A percentile compares a stretch with the other conserved stretches of the same genome.
Conservation (phyloP, 2,797 vertebrate species). For the Sciurus vulgaris region DNA sequence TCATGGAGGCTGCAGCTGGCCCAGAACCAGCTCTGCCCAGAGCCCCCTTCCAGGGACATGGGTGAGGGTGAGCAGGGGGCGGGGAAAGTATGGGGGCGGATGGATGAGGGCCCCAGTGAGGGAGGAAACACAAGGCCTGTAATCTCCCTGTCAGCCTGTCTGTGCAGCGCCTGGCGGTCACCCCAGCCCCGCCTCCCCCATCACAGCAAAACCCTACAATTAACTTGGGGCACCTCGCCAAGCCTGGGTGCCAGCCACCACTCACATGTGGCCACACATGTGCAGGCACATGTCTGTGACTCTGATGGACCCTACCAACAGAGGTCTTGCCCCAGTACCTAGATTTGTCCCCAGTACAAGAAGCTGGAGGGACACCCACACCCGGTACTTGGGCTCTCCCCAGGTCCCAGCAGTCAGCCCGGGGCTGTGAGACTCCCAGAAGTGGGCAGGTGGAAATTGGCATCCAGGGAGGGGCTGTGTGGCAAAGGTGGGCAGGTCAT, state of each 20-base stretch:
- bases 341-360: neutral
- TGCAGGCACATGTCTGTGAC: neutral
- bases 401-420: neutral
- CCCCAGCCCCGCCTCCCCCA: slow-evolving; percentile 52
- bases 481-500: neutral
- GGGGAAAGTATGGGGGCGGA: neutral
- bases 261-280: slow-evolving; percentile 51
- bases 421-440: neutral
- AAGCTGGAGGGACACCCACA: neutral
- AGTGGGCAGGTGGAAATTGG: neutral
- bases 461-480: neutral
- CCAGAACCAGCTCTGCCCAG: neutral
- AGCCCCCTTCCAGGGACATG: neutral
- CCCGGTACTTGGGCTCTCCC: neutral
- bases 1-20: neutral
- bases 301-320: neutral
- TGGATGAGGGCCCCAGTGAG: neutral
- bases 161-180: slow-evolving; percentile 50
- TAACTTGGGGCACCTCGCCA: slow-evolving; percentile 68
- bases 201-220: slow-evolving; percentile 69
- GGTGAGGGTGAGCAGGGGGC: neutral
- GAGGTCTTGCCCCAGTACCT: neutral
- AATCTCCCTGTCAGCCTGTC: slow-evolving; percentile 80
- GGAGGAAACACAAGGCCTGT: slow-evolving; percentile 56
- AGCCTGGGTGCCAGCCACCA: slow-evolving; percentile 39